Base-by-base conservation (phyloP, 2,888 invertebrate species). In the Alentia gelatinosa region DNA sequence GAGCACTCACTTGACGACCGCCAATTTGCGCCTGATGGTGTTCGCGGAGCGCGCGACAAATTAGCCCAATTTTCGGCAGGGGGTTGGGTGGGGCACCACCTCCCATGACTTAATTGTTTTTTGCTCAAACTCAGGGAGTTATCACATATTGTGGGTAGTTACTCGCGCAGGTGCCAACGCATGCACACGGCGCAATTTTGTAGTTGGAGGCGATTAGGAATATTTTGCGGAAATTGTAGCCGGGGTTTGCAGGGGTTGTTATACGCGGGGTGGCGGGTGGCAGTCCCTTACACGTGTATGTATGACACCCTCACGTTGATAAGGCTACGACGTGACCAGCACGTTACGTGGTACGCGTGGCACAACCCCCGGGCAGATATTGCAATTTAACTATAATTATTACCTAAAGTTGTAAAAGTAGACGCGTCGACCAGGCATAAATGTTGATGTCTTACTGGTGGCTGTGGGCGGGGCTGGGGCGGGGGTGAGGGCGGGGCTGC, bases 361-460 rank as follows among this genome's bases (percentile, higher is more conserved):
- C 7, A 7, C 12, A 37, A 19, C 79, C 37, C 79, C 35, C 79
- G 15, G 37, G 4, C 39, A 37, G 79, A 79, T 35, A 79, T 79
- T 35, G 23, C 79, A 39, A 79, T 35, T 37, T 79, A 39, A 23
- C 37, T 12, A 5, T 79, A 79, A 79, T 79, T 37, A 79, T 79
- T 33, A 79, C 79, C 79, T 79, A 79, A 35, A 79, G 79, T 79
- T 79, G 79, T 79, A 79, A 79, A 79, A 79, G 79, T 35, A 35
- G 79, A 35, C 39, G 63, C 63, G 63, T 19, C 47, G 47, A 47
- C 9, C 19, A 19, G 9, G 47, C 9, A 47, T 63, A 63, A 19
- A 63, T n/a, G n/a, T n/a, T n/a, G 30, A 26, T 26, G 79, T 39
- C 23, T 12, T 35, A 5, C 7, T 5, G 26, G 30, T 42, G 86